phyloP scores from a whole-genome alignment of 2,797 vertebrate species.

The Coluber constrictor region DNA sequence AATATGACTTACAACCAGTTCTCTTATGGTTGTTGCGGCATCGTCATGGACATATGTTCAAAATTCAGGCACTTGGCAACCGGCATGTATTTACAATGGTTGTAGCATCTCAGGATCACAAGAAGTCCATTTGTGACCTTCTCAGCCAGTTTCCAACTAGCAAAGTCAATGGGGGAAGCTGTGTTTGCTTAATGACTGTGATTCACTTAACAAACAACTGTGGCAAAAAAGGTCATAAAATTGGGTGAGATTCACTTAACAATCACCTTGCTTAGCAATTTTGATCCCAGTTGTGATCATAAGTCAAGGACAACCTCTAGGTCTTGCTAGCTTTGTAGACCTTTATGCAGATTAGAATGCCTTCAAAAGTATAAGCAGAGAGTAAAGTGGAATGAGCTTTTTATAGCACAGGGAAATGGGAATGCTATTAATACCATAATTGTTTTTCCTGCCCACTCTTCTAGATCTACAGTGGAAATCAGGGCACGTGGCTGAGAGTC shows the following conservation, averaged over 20 bases:
- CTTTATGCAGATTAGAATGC: background rate
- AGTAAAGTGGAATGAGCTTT: background rate
- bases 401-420: background rate
- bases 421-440: background rate
- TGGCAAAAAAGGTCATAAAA: background rate
- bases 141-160: background rate
- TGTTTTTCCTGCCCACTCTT: background rate
- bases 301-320: background rate
- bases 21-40: background rate
- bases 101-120: background rate
- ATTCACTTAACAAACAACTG: background rate
- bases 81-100: background rate
- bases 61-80: background rate
- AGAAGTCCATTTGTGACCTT: background rate
- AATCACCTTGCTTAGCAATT: background rate
- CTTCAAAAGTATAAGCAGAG: background rate
- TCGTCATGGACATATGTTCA: background rate
- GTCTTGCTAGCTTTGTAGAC: background rate
- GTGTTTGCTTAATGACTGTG: background rate
- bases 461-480: conserved; percentile 95
- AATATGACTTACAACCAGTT: background rate
- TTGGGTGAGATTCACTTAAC: background rate
- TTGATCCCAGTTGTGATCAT: background rate
- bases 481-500: conserved; percentile 86
- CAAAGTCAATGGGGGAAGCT: background rate